Evolutionary conservation across 1,140 invertebrate species (phyloP), one percentile per base, ranked within the genome.

Genomic region (Ctenoplectra terminalis): DNA sequence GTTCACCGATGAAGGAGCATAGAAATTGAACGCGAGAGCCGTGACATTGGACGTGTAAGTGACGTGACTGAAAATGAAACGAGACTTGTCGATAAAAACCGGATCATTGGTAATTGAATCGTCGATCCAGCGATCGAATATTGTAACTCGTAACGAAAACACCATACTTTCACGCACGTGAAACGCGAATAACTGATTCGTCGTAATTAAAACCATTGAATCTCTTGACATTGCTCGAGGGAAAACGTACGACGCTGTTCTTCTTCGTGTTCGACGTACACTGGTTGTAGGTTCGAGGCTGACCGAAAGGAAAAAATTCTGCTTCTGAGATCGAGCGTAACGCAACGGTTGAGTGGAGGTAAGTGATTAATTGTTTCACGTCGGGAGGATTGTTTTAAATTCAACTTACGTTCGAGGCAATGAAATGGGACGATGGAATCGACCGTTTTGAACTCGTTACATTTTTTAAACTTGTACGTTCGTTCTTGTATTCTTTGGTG

Each of bases 91-190:
- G 76, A 77, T 89, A 76, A 71, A 70, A 70, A 56, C 50, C 72
- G 75, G 86, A 83, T 63, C 70, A 69, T 72, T 31, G 60, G 67
- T 85, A 87, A 90, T 90, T 87, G 75, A 90, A 90, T 80, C 40
- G 26, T 67, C 50, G 72, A 71, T 72, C 46, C 11, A 77, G 48
- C 20, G 56, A 73, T 80, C 29, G 52, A 37, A 34, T 54, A 73
- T 37, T 82, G 79, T 78, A 82, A 83, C 84, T 66, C 58, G 77
- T 72, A 77, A 78, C 85, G 64, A 66, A 84, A 89, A 77, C 75
- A 66, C 66, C 6, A 46, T n/a, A 15, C 15, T 34, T 46, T 26
- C 43, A 7, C 0, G 40, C 1, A 0, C 20, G 50, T 52, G 31
- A 61, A 61, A 50, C 20, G 46, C 15, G 17, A 61, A n/a, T 17